These are phyloP conservation scores for Rhinoderma darwinii DNA, from an alignment of 2,113 vertebrate genomes.

Conservation along the genomic window DNA sequence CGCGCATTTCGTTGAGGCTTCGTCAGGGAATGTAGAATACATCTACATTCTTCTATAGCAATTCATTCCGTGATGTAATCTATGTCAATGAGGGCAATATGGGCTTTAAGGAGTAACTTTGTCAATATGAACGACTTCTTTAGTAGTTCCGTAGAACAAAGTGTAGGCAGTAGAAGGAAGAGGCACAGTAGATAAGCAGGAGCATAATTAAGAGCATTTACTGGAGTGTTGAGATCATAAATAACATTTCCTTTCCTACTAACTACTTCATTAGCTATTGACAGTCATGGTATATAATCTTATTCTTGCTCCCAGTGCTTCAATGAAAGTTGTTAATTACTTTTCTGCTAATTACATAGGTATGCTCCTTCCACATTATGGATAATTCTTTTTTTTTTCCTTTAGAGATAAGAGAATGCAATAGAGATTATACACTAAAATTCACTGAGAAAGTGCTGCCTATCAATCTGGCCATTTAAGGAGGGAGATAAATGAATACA, in stretches of 20 bases:
- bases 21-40: neutral
- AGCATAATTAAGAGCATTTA: conserved; percentile 54
- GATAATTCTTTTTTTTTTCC: conserved; percentile 40
- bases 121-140: neutral
- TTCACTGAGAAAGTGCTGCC: neutral
- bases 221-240: conserved; percentile 49
- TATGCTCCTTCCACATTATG: conserved; percentile 34
- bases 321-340: conserved; percentile 56
- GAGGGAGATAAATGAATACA: neutral
- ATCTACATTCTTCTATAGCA: neutral
- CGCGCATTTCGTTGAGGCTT: neutral
- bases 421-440: conserved; percentile 3
- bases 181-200: conserved; percentile 14
- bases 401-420: conserved; percentile 34
- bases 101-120: neutral
- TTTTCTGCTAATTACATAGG: conserved; percentile 57
- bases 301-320: conserved; percentile 46
- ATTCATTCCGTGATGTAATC: neutral
- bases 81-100: neutral
- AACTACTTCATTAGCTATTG: conserved; percentile 59
- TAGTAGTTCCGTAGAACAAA: neutral
- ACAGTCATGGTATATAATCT: conserved; percentile 49
- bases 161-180: neutral
- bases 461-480: neutral
- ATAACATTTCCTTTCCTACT: conserved; percentile 49